Conservation (phyloP, 2,797 vertebrate species). For the Diglossa cyanea region DNA sequence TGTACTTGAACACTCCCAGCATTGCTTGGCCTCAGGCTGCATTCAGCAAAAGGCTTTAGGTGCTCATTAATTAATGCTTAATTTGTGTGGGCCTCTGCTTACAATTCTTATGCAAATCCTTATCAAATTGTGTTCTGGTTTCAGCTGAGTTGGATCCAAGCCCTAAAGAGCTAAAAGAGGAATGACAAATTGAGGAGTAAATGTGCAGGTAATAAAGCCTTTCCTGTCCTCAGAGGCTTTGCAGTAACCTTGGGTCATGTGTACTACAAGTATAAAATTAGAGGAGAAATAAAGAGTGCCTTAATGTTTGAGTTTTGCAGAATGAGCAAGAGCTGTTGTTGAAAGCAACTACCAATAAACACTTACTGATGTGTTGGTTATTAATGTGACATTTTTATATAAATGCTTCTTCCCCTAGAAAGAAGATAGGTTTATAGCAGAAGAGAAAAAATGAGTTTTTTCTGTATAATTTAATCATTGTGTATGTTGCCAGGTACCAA, state of each 20-base stretch:
- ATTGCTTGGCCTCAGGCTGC: not conserved
- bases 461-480: not conserved
- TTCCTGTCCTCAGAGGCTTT: not conserved
- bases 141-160: not conserved
- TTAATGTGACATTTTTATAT: not conserved
- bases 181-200: not conserved
- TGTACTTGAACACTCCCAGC: not conserved
- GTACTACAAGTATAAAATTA: not conserved
- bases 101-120: conserved; percentile 29
- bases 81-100: conserved; percentile 34
- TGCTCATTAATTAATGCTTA: conserved; percentile 31
- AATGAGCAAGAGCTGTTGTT: not conserved
- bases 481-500: not conserved
- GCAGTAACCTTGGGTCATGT: not conserved
- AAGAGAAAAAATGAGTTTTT: not conserved
- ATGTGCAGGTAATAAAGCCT: conserved; percentile 17
- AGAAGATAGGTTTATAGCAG: not conserved
- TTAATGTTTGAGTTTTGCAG: not conserved
- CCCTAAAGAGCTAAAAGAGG: not conserved
- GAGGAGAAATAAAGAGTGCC: not conserved
- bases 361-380: not conserved
- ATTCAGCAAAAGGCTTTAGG: not conserved
- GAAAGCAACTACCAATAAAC: not conserved
- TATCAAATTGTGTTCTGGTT: not conserved
- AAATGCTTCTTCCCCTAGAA: not conserved